Evolutionary conservation across 2,113 vertebrate species (phyloP).

Genomic region (Corydoras maculifer): DNA sequence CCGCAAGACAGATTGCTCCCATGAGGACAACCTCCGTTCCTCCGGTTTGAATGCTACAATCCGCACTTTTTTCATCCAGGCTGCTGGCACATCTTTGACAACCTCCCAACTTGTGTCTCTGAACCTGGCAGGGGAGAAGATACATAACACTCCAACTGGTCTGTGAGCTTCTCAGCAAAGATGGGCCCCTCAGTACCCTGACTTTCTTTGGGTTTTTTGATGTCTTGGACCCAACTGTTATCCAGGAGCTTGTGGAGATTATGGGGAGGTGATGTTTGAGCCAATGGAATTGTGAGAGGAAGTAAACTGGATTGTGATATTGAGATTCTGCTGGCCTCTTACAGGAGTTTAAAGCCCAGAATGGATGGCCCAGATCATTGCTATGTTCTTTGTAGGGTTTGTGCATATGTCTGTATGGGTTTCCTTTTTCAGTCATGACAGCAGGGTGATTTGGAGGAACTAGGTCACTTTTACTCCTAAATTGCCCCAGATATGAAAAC

Average conservation of each 20-base stretch:
- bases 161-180: constrained; percentile 69
- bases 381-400: too few species aligned
- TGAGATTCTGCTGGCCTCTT: constrained; percentile 50
- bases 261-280: background rate
- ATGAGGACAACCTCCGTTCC: constrained; percentile 67
- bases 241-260: constrained; percentile 8
- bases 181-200: constrained; percentile 65
- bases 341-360: too few species aligned
- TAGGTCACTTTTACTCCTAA: too few species aligned
- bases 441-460: too few species aligned
- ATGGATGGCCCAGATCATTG: too few species aligned
- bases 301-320: constrained; percentile 46
- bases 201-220: constrained; percentile 3
- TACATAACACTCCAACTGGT: constrained; percentile 63
- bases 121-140: constrained; percentile 69
- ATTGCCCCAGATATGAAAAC: too few species aligned
- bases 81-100: constrained; percentile 69
- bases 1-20: constrained; percentile 80
- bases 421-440: too few species aligned
- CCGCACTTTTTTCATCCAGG: constrained; percentile 51
- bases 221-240: constrained; percentile 8
- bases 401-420: too few species aligned
- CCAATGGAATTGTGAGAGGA: constrained; percentile 29
- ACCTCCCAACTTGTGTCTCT: constrained; percentile 76
- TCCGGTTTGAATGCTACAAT: constrained; percentile 71